A percentile compares a stretch with the other conserved stretches of the same genome.
phyloP scores from a whole-genome alignment of 2,113 vertebrate species.

The Tachycineta bicolor region DNA sequence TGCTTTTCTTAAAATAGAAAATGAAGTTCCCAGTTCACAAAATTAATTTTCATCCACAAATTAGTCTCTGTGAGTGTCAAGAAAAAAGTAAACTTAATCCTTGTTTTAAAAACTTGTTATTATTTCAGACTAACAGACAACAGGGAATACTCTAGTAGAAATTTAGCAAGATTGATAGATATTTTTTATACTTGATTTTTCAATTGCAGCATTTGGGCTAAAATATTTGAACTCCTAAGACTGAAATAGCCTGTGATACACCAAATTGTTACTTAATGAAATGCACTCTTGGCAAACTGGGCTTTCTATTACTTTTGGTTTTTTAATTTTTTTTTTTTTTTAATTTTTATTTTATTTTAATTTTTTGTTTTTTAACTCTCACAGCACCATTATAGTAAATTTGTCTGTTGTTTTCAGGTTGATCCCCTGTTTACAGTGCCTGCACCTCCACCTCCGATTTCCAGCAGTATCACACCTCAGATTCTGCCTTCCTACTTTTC shows the following conservation, averaged over 20 bases:
- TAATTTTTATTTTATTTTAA: too few relatives aligned
- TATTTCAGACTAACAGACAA: not conserved
- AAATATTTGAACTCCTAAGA: not conserved
- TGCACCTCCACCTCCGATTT: slow-evolving; percentile 82
- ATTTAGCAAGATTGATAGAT: not conserved
- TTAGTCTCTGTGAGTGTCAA: not conserved
- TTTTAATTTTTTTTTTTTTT: not conserved
- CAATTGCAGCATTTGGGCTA: not conserved
- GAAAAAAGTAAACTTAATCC: not conserved
- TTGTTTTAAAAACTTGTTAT: not conserved
- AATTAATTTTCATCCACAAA: not conserved
- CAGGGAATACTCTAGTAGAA: not conserved
- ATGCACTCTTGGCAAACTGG: not conserved
- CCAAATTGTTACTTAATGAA: not conserved
- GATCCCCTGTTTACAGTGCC: slow-evolving; percentile 93
- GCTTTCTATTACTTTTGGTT: not conserved
- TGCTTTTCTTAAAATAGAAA: slow-evolving; percentile 33
- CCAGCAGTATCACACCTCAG: slow-evolving; percentile 82
- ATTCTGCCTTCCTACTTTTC: slow-evolving; percentile 86
- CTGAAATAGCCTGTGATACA: not conserved
- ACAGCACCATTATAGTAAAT: slow-evolving; percentile 73
- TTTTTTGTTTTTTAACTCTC: not conserved
- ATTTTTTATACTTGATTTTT: slow-evolving; percentile 1
- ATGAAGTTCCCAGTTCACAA: not conserved
- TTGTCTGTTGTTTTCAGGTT: slow-evolving; percentile 81